Percentiles rank a stretch among this genome's conserved stretches.
These are phyloP conservation scores for Turritopsis rubra DNA, from an alignment of 30 jellyfish, hydroid and myxozoan genomes.

Conservation along the genomic window DNA sequence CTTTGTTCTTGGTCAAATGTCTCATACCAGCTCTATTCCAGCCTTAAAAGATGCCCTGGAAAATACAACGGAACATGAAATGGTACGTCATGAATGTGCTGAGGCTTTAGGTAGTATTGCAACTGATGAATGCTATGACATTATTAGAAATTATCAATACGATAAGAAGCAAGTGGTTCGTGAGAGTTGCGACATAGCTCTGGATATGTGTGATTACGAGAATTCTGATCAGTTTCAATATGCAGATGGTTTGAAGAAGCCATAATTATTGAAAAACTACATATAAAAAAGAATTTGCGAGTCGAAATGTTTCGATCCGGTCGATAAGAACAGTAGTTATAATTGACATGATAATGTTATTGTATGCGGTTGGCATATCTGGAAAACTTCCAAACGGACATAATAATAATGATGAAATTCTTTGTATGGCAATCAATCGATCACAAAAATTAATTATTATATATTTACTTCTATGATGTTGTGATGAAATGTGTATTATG, in stretches of 20 bases:
- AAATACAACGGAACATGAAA: conserved; percentile 56
- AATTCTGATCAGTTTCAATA: conserved; percentile 80
- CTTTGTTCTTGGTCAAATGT: conserved; percentile 95
- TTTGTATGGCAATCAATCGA: too few species aligned
- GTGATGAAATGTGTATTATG: neutral
- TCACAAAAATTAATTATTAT: too few species aligned
- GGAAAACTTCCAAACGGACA: too few species aligned
- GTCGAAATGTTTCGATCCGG: neutral
- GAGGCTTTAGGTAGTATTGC: conserved; percentile 97
- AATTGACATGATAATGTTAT: too few species aligned
- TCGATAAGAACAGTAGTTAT: too few species aligned
- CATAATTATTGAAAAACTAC: neutral
- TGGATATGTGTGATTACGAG: conserved; percentile 89
- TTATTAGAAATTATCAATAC: conserved; percentile 23
- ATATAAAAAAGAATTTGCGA: neutral
- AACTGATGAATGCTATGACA: conserved; percentile 54
- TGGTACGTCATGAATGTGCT: conserved; percentile 99
- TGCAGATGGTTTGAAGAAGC: conserved; percentile 53
- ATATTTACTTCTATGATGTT: too few species aligned
- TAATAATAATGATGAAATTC: too few species aligned
- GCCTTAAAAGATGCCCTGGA: conserved; percentile 46
- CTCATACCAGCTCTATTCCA: conserved; percentile 53
- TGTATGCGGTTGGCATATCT: too few species aligned
- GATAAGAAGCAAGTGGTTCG: conserved; percentile 72
- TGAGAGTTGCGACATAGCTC: conserved; percentile 91